Conservation (phyloP, 2,888 invertebrate genomes). For the Parnassius mnemosyne region DNA sequence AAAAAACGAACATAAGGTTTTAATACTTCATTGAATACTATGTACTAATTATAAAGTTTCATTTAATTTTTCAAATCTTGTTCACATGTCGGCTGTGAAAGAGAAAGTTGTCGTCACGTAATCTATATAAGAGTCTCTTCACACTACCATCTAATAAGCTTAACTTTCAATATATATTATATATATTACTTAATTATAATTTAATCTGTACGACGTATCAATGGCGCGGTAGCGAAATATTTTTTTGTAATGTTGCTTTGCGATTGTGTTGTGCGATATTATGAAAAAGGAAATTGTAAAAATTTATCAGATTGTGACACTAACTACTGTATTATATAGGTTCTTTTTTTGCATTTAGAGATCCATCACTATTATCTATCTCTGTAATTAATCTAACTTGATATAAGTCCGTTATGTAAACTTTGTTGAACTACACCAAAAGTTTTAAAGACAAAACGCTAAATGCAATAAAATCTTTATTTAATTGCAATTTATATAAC, state of each 20-base stretch:
- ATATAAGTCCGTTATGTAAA: too few species aligned
- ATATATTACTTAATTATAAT: slow-evolving; percentile 26
- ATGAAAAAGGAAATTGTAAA: slow-evolving; percentile 36
- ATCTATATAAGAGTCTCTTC: slow-evolving; percentile 27
- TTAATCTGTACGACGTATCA: slow-evolving; percentile 23
- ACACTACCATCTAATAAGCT: slow-evolving; percentile 25
- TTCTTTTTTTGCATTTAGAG: slow-evolving; percentile 7
- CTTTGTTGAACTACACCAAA: too few species aligned
- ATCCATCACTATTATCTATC: slow-evolving; percentile 7
- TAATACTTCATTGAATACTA: too few species aligned
- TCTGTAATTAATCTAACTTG: background rate
- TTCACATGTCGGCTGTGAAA: slow-evolving; percentile 20
- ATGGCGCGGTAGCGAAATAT: slow-evolving; percentile 49
- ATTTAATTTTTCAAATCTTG: slow-evolving; percentile 25
- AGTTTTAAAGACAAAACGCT: too few species aligned
- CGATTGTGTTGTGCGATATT: slow-evolving; percentile 48
- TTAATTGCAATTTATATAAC: too few species aligned
- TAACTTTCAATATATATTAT: slow-evolving; percentile 21
- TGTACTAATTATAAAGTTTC: slow-evolving; percentile 16
- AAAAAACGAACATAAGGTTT: too few species aligned
- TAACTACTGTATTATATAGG: slow-evolving; percentile 12
- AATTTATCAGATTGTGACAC: slow-evolving; percentile 20
- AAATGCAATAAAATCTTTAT: too few species aligned
- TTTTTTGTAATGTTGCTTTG: slow-evolving; percentile 50
- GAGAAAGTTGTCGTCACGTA: slow-evolving; percentile 29